phyloP scores from a whole-genome alignment of 2,888 invertebrate species.

The Pemphredon lugubris region DNA sequence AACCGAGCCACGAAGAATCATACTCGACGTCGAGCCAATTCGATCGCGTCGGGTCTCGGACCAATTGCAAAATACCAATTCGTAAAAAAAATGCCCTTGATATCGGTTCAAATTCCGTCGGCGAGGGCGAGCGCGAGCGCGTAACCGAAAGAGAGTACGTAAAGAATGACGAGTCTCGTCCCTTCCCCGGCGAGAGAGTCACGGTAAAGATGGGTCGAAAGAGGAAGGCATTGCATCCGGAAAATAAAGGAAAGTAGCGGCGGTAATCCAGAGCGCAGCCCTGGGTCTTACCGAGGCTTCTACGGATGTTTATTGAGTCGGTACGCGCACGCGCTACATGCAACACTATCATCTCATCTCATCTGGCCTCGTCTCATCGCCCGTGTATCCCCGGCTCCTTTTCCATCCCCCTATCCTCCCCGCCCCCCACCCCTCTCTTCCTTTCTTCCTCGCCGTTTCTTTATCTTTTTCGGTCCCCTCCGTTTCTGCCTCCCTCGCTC shows the following conservation, averaged over 20 bases:
- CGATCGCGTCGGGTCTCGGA: not conserved
- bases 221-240: slow-evolving; percentile 64
- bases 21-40: no score
- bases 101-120: slow-evolving; percentile 1
- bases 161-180: slow-evolving; percentile 55
- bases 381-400: slow-evolving; percentile 49
- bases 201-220: slow-evolving; percentile 51
- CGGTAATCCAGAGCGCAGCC: slow-evolving; percentile 79
- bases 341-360: slow-evolving; percentile 70
- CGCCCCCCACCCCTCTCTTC: slow-evolving; percentile 12
- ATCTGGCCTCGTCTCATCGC: slow-evolving; percentile 69
- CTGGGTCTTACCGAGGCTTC: slow-evolving; percentile 77
- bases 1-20: no score
- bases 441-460: slow-evolving; percentile 20
- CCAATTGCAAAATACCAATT: not conserved
- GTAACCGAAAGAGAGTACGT: slow-evolving; percentile 41
- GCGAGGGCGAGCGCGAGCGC: not conserved
- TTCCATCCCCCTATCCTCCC: not conserved
- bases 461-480: not conserved
- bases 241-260: slow-evolving; percentile 76
- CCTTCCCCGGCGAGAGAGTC: slow-evolving; percentile 38
- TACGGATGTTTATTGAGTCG: slow-evolving; percentile 80
- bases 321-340: slow-evolving; percentile 75
- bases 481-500: not conserved
- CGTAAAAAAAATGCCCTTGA: not conserved